Percentiles rank a stretch among this genome's conserved stretches.
Evolutionary conservation across 2,888 invertebrate genomes (phyloP).

Genomic region (Patella depressa): DNA sequence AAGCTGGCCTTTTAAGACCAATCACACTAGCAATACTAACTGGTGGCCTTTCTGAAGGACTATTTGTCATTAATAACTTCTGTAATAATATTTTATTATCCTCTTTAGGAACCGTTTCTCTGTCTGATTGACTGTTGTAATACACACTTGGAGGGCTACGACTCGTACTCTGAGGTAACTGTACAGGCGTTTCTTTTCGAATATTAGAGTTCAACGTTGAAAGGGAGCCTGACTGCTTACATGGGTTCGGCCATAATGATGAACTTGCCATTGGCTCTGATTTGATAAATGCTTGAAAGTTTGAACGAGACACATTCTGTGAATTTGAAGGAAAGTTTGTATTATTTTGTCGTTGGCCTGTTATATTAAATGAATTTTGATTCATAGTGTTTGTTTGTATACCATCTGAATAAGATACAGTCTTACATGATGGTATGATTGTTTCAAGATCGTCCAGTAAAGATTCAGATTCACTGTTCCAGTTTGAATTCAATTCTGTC

Average conservation of each 20-base stretch:
- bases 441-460: constrained; percentile 31
- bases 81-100: background rate
- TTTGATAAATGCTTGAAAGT: background rate
- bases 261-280: background rate
- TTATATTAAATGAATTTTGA: background rate
- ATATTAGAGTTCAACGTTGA: background rate
- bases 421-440: background rate
- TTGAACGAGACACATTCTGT: background rate
- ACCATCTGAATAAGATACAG: background rate
- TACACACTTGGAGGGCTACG: background rate
- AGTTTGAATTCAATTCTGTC: constrained; percentile 46
- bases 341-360: background rate
- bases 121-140: background rate
- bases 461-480: constrained; percentile 29
- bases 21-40: background rate
- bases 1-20: background rate
- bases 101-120: background rate
- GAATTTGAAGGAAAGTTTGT: background rate
- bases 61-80: background rate
- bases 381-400: background rate
- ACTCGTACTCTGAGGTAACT: background rate
- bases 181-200: background rate
- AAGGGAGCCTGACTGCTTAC: background rate
- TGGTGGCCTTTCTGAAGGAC: background rate
- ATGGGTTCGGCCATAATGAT: background rate